Evolutionary conservation across 37 sponge, comb jelly and placozoan genomes (phyloP).

Genomic region (Oscarella lobularis): DNA sequence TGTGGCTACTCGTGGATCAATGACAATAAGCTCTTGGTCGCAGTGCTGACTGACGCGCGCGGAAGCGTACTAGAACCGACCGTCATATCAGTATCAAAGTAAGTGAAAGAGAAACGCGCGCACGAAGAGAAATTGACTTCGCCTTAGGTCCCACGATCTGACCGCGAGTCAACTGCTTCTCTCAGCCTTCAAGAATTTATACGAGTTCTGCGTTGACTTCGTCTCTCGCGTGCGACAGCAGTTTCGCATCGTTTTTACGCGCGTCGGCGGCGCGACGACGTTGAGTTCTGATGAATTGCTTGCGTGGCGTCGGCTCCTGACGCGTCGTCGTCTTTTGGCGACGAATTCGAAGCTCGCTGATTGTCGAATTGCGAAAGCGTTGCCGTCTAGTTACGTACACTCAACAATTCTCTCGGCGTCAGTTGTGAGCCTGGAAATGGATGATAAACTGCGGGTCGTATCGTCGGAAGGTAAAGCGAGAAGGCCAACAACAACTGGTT

Average conservation of each 20-base stretch:
- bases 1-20: not conserved
- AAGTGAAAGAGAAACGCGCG: not conserved
- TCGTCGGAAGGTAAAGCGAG: no score
- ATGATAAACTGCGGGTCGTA: no score
- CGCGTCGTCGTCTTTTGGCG: no score
- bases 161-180: not conserved
- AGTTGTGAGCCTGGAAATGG: not conserved
- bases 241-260: not conserved
- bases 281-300: no score
- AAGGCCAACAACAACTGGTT: no score
- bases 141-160: no score
- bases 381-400: no score
- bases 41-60: not conserved
- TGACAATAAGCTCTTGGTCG: not conserved
- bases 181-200: not conserved
- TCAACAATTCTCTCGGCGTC: not conserved
- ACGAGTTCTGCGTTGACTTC: not conserved
- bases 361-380: no score
- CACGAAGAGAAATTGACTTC: no score
- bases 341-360: no score
- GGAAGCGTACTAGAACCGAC: not conserved
- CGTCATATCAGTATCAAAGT: not conserved
- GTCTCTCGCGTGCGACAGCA: not conserved
- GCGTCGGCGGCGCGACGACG: not conserved
- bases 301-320: no score